These are phyloP conservation scores for Tragelaphus strepsiceros DNA, from an alignment of 2,113 vertebrate genomes.

Conservation along the genomic window DNA sequence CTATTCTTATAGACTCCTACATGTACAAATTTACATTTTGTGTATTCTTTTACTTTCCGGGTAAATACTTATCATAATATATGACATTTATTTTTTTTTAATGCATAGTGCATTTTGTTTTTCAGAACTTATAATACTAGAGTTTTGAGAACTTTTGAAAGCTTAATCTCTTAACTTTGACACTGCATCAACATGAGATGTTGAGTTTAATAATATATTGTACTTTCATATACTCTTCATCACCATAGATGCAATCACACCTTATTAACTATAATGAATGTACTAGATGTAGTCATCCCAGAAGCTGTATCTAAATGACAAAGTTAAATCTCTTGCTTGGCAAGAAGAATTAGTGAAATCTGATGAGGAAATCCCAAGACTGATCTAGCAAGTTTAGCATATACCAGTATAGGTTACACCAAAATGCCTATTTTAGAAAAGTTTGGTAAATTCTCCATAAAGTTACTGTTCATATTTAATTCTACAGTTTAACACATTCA, in stretches of 20 bases:
- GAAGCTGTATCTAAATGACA: background rate
- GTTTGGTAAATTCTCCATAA: background rate
- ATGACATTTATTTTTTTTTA: constrained; percentile 34
- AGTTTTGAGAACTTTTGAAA: background rate
- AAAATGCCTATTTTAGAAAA: background rate
- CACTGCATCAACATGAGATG: background rate
- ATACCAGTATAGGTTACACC: background rate
- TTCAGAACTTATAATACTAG: background rate
- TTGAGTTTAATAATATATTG: constrained; percentile 30
- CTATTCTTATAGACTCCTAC: background rate
- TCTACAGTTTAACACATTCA: background rate
- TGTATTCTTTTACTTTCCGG: background rate
- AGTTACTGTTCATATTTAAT: background rate
- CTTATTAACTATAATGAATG: constrained; percentile 31
- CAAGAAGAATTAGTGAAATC: background rate
- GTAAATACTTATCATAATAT: constrained; percentile 24
- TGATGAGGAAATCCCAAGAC: background rate
- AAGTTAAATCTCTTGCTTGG: background rate
- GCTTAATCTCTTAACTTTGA: constrained; percentile 43
- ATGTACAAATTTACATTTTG: constrained; percentile 22
- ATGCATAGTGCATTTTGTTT: background rate
- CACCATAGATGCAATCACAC: background rate
- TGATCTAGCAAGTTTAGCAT: background rate
- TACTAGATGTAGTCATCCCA: background rate
- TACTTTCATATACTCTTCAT: constrained; percentile 3